Evolutionary conservation across 2,113 vertebrate genomes (phyloP), one percentile per base, ranked within the genome.

Genomic region (Polypterus senegalus): DNA sequence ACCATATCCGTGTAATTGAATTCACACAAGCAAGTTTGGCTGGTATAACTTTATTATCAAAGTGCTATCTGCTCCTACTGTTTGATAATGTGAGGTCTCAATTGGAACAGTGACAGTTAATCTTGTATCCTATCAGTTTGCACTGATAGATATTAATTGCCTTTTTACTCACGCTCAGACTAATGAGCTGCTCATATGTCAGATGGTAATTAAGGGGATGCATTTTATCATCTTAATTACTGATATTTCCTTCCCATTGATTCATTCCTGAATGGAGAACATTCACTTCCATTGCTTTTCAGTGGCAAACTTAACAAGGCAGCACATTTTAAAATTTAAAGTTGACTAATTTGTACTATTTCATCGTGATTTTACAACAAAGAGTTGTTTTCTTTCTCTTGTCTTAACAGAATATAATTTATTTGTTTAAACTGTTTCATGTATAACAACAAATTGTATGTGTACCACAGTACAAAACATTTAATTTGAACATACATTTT

Each of bases 141-240:
- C 60, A 27, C 63, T 67, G 62, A 67, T 62, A 62, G 56, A 71
- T 60, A 70, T 70, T 67, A 65, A 65, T 72, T 63, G 59, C 58
- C 43, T 61, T 57, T 62, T 52, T 56, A 61, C 57, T 57, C 66
- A 54, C 54, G 54, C 59, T 48, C 48, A 56, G 52, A 53, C 59
- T 66, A 71, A 61, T 56, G 66, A 69, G 57, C 58, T 61, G 27
- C 57, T 73, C 67, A n/a, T 48, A 65, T 57, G 64, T 64, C 61
- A 57, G 58, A 61, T 65, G 47, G 55, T 56, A 67, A 68, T 69
- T 62, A 70, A 54, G 54, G 59, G 57, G 49, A 58, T 51, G n/a
- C 56, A 7, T 52, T 59, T 56, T 58, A 67, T 66, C 65, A 55
- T 48, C 61, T 68, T 64, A 57, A 70, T 73, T 68, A 70, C 67